Conservation (phyloP, 2,888 invertebrate species). For the Drosophila anceps region DNA sequence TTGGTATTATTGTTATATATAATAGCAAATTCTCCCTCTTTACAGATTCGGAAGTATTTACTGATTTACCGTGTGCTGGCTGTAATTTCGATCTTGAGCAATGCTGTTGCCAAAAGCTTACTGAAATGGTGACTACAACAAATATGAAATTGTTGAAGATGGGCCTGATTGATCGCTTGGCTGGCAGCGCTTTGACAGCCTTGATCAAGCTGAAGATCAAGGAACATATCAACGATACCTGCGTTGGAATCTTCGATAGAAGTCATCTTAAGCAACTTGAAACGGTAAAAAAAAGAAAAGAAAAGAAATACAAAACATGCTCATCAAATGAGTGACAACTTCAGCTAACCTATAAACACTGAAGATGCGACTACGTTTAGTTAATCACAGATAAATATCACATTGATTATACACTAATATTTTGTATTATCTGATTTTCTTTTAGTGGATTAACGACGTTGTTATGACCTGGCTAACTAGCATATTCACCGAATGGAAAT, state of each 20-base stretch:
- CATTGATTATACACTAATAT: not conserved
- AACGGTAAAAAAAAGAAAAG: slow-evolving; percentile 86
- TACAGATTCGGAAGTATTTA: slow-evolving; percentile 63
- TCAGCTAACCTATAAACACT: too few relatives aligned
- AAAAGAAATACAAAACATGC: too few relatives aligned
- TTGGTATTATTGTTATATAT: too few relatives aligned
- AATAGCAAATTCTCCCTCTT: too few relatives aligned
- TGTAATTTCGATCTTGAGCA: slow-evolving; percentile 89
- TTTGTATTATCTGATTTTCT: slow-evolving; percentile 34
- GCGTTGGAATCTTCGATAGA: slow-evolving; percentile 94
- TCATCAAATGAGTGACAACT: not conserved
- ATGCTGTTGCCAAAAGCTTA: slow-evolving; percentile 88
- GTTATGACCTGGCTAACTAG: slow-evolving; percentile 94
- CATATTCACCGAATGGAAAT: slow-evolving; percentile 90
- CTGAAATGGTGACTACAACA: slow-evolving; percentile 89
- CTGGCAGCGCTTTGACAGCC: slow-evolving; percentile 93
- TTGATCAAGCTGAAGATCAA: slow-evolving; percentile 94
- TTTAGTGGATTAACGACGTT: slow-evolving; percentile 93
- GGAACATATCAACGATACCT: slow-evolving; percentile 92
- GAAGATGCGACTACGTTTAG: too few relatives aligned
- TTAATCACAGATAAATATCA: too few relatives aligned
- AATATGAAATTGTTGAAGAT: slow-evolving; percentile 92
- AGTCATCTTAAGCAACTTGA: slow-evolving; percentile 92
- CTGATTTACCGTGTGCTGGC: slow-evolving; percentile 88
- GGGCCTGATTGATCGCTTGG: slow-evolving; percentile 92